phyloP scores from a whole-genome alignment of 2,113 vertebrate genomes.

The Rhinolophus sinicus region DNA sequence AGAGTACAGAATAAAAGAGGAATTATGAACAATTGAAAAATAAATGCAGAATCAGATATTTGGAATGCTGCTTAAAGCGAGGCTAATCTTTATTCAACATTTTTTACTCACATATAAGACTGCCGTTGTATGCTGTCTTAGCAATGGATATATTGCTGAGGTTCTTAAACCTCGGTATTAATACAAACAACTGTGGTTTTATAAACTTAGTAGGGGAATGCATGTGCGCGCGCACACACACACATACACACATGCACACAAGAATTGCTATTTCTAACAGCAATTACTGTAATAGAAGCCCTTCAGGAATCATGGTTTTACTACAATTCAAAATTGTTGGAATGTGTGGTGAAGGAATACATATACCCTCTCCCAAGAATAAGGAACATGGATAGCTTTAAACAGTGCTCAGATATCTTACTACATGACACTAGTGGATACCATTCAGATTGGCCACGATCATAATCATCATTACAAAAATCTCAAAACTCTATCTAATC shows the following conservation, averaged over 20 bases:
- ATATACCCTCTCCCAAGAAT: constrained; percentile 22
- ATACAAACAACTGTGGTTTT: constrained; percentile 61
- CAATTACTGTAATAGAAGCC: not conserved
- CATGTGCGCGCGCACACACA: not conserved
- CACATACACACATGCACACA: not conserved
- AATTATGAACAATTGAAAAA: constrained; percentile 78
- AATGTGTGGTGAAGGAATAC: constrained; percentile 52
- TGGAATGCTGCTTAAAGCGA: constrained; percentile 75
- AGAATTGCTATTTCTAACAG: constrained; percentile 38
- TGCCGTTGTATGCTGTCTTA: constrained; percentile 69
- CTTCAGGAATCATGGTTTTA: constrained; percentile 44
- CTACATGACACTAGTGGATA: constrained; percentile 1
- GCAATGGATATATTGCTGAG: constrained; percentile 53
- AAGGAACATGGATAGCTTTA: constrained; percentile 45
- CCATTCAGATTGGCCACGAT: not conserved
- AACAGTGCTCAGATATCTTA: constrained; percentile 59
- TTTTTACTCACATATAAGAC: constrained; percentile 74
- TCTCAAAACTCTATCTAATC: constrained; percentile 72
- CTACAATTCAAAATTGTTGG: constrained; percentile 44
- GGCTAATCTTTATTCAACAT: constrained; percentile 78
- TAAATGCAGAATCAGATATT: constrained; percentile 78
- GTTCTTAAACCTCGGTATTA: constrained; percentile 64
- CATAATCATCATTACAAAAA: constrained; percentile 65
- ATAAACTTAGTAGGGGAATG: constrained; percentile 21
- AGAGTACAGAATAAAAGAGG: constrained; percentile 70